phyloP scores from a whole-genome alignment of 2,113 vertebrate genomes.

The Xenopus borealis region DNA sequence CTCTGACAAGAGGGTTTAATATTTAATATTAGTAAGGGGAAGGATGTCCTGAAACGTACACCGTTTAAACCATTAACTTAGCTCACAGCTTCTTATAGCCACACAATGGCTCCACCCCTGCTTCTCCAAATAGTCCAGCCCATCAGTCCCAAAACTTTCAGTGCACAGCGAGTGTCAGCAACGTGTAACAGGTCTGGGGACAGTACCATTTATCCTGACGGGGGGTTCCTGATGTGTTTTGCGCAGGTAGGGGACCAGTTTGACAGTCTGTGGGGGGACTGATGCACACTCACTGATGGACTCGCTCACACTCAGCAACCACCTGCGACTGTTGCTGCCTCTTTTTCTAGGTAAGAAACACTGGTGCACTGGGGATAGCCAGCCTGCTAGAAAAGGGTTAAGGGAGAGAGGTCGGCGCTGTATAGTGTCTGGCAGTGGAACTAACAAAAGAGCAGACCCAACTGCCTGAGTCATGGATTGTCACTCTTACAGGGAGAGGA shows the following conservation, averaged over 20 bases:
- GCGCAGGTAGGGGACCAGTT: background rate
- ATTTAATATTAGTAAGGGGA: no score
- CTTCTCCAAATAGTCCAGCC: no score
- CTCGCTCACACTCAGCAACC: constrained; percentile 5
- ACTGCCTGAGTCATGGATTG: no score
- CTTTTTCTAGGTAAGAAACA: constrained; percentile 24
- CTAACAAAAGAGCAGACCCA: background rate
- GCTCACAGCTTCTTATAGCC: no score
- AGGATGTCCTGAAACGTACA: no score
- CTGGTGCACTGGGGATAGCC: background rate
- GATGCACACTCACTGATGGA: constrained; percentile 21
- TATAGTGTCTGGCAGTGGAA: background rate
- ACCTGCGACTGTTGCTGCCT: constrained; percentile 22
- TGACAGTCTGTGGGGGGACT: no score
- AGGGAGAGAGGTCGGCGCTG: background rate
- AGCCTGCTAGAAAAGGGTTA: background rate
- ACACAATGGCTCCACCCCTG: no score
- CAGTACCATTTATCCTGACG: constrained; percentile 6
- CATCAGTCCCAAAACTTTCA: no score
- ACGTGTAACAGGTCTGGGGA: background rate
- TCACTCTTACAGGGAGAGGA: no score
- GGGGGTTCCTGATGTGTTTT: constrained; percentile 20
- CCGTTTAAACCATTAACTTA: no score
- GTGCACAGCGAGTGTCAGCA: no score
- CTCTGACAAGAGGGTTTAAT: no score